phyloP scores from a whole-genome alignment of 2,113 vertebrate species.

The Neopipo cinnamomea region DNA sequence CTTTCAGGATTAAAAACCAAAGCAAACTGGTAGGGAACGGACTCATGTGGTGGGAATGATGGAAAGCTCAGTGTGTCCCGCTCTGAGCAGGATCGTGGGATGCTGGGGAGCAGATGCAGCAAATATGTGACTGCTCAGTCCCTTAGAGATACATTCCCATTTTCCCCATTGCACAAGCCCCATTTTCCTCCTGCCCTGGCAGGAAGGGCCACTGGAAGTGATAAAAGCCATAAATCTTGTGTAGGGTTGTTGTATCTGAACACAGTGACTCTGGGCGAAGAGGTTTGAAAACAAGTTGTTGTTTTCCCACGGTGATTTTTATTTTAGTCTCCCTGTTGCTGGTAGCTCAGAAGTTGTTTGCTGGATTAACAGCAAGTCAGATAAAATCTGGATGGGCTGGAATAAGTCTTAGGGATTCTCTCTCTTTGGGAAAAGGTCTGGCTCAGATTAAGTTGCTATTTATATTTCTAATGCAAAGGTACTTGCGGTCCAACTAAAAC shows the following conservation, averaged over 20 bases:
- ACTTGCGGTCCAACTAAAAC: not conserved
- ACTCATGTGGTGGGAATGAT: accelerated
- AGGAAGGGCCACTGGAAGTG: not conserved
- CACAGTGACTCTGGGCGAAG: not conserved
- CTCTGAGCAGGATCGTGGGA: accelerated
- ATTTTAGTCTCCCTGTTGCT: not conserved
- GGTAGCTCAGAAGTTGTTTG: not conserved
- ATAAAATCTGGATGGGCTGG: not conserved
- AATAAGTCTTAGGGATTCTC: not conserved
- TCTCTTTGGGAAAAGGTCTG: conserved; percentile 3
- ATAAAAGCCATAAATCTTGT: not conserved
- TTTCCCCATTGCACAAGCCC: not conserved
- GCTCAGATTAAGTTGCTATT: not conserved
- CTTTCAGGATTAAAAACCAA: not conserved
- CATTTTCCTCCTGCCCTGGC: not conserved
- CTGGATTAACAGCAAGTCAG: not conserved
- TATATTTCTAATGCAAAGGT: not conserved
- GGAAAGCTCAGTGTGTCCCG: not conserved
- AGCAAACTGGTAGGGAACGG: accelerated
- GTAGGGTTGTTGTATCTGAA: not conserved
- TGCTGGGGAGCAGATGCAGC: not conserved
- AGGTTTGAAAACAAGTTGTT: not conserved
- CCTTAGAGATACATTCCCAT: not conserved
- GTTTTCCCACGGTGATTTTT: not conserved
- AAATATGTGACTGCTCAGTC: not conserved